phyloP scores from a whole-genome alignment of 2,797 vertebrate species.

The Channallabes apus region DNA sequence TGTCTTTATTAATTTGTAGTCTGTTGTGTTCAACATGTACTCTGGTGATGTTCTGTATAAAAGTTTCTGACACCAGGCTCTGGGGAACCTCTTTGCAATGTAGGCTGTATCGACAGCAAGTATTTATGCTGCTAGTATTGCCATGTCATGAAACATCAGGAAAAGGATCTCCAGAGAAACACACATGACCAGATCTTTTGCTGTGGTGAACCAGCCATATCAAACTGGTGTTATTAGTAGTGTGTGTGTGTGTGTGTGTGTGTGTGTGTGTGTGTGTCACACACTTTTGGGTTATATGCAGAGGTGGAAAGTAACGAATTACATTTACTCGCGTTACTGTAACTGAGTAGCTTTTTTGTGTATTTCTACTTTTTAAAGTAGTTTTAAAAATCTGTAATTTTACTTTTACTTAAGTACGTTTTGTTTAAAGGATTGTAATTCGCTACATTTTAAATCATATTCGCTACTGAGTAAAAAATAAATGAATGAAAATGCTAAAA shows the following conservation, averaged over 20 bases:
- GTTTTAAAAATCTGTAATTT: no score
- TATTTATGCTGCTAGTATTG: slow-evolving; percentile 37
- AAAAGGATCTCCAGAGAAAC: background rate
- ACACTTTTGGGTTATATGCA: background rate
- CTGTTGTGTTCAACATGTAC: slow-evolving; percentile 13
- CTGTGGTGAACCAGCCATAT: background rate
- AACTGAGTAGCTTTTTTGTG: no score
- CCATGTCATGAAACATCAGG: slow-evolving; percentile 25
- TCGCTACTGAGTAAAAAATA: no score
- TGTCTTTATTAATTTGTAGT: slow-evolving; percentile 10
- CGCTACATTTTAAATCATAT: no score
- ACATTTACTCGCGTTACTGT: no score
- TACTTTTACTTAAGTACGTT: no score
- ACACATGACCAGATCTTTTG: background rate
- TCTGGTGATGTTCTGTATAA: background rate
- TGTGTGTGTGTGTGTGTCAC: background rate
- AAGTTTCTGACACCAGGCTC: slow-evolving; percentile 25
- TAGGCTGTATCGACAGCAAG: slow-evolving; percentile 36
- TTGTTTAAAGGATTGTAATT: no score
- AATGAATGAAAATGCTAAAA: no score
- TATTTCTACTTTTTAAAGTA: no score
- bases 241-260: background rate
- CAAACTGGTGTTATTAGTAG: background rate
- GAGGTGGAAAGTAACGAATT: no score
- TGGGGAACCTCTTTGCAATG: slow-evolving; percentile 38